Evolutionary conservation across 2,888 invertebrate genomes (phyloP).

Genomic region (Dryobota labecula): DNA sequence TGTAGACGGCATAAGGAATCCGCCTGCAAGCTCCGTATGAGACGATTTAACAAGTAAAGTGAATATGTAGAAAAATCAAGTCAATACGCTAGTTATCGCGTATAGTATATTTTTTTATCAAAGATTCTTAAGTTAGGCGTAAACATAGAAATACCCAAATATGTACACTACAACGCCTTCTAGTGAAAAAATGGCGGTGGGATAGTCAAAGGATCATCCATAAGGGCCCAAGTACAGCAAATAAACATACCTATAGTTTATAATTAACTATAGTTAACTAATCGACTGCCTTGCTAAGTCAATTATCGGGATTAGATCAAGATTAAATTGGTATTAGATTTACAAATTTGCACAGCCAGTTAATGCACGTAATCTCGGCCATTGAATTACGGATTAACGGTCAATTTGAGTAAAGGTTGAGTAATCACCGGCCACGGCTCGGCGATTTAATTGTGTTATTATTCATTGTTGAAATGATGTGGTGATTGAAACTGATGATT

Average conservation of each 20-base stretch:
- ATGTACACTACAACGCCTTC: too few species aligned
- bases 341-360: conserved; percentile 54
- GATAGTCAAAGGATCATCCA: too few species aligned
- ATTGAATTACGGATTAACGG: conserved; percentile 65
- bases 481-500: conserved; percentile 9
- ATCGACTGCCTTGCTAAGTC: conserved; percentile 56
- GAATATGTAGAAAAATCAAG: too few species aligned
- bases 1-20: too few species aligned
- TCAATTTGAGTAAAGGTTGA: conserved; percentile 58
- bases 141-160: too few species aligned
- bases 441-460: conserved; percentile 37
- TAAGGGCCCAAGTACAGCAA: not conserved
- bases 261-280: conserved; percentile 49
- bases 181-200: too few species aligned
- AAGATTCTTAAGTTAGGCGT: too few species aligned
- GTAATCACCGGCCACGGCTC: conserved; percentile 29
- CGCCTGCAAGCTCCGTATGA: too few species aligned
- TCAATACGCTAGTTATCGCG: too few species aligned
- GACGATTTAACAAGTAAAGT: too few species aligned
- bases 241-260: conserved; percentile 10
- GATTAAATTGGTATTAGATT: conserved; percentile 60
- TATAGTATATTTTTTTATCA: too few species aligned
- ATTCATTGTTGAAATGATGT: conserved; percentile 10
- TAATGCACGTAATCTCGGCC: conserved; percentile 50
- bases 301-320: conserved; percentile 63